A percentile compares a stretch with the other conserved stretches of the same genome.
Evolutionary conservation across 2,797 vertebrate species (phyloP).

Genomic region (Silurus aristotelis): DNA sequence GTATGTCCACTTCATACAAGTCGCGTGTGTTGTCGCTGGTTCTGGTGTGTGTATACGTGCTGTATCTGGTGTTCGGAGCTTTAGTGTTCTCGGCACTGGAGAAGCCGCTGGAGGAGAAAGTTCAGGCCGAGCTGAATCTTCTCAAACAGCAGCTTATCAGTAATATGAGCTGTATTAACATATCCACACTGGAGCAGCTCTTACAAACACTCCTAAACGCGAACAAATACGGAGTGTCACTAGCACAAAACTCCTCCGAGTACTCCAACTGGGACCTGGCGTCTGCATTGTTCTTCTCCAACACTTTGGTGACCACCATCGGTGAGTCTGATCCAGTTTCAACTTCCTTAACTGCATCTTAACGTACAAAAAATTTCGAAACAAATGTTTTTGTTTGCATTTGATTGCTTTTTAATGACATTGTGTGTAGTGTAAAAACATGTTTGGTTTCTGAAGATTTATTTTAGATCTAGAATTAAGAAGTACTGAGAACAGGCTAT

Average conservation of each 20-base stretch:
- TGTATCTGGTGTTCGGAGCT: constrained; percentile 83
- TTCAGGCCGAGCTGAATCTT: constrained; percentile 72
- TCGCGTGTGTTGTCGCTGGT: constrained; percentile 75
- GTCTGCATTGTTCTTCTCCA: constrained; percentile 89
- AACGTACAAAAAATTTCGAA: neutral
- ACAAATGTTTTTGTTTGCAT: neutral
- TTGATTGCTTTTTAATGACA: neutral
- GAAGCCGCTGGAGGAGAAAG: constrained; percentile 78
- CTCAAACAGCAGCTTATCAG: constrained; percentile 78
- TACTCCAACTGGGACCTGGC: constrained; percentile 84
- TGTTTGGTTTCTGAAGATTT: neutral
- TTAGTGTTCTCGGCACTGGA: constrained; percentile 85
- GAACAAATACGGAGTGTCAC: constrained; percentile 80
- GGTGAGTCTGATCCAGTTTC: constrained; percentile 72
- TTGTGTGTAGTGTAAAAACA: no score
- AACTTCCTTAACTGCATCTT: neutral
- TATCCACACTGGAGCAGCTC: constrained; percentile 76
- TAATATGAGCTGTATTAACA: constrained; percentile 78
- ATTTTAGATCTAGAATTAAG: neutral
- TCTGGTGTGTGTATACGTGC: constrained; percentile 74
- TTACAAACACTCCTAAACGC: constrained; percentile 76
- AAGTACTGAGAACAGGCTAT: no score
- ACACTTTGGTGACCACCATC: constrained; percentile 89
- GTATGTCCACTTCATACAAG: constrained; percentile 66
- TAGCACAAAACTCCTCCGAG: constrained; percentile 70